These are phyloP conservation scores for Dysdera silvatica DNA, from an alignment of 1,140 invertebrate species.

Conservation along the genomic window DNA sequence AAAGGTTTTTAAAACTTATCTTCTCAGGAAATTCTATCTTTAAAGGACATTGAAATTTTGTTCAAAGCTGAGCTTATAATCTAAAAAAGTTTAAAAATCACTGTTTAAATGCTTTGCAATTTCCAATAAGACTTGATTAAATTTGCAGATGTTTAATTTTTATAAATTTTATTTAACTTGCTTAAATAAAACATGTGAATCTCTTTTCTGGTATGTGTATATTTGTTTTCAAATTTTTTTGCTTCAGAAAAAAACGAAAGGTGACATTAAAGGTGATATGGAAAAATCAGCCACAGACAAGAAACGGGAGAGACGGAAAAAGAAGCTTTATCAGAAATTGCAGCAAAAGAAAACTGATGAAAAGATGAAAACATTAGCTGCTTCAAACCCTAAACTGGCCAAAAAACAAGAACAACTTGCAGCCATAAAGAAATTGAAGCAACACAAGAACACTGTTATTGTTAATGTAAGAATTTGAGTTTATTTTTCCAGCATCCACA, in stretches of 20 bases:
- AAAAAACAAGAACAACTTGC: constrained; percentile 55
- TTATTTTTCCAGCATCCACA: no score
- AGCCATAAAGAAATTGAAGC: constrained; percentile 49
- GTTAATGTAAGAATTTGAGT: constrained; percentile 38
- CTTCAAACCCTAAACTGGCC: constrained; percentile 36
- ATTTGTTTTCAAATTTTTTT: constrained; percentile 21
- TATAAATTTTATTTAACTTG: not conserved
- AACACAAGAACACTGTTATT: constrained; percentile 55
- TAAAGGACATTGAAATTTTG: no score
- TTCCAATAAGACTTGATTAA: not conserved
- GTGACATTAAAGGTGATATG: constrained; percentile 64
- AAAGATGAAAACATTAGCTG: constrained; percentile 6
- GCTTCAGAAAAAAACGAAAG: constrained; percentile 57
- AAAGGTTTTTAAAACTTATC: not conserved
- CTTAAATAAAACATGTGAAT: not conserved
- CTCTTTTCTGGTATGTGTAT: not conserved
- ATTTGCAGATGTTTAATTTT: not conserved
- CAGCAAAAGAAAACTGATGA: constrained; percentile 24
- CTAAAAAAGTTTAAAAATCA: not conserved
- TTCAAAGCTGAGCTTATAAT: no score
- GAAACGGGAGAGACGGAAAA: constrained; percentile 76
- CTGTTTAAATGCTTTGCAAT: not conserved
- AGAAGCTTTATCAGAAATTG: constrained; percentile 66
- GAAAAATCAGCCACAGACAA: constrained; percentile 80
- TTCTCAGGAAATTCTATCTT: not conserved